Conservation (phyloP, 1,140 invertebrate genomes). For the Meloidogyne chitwoodi region DNA sequence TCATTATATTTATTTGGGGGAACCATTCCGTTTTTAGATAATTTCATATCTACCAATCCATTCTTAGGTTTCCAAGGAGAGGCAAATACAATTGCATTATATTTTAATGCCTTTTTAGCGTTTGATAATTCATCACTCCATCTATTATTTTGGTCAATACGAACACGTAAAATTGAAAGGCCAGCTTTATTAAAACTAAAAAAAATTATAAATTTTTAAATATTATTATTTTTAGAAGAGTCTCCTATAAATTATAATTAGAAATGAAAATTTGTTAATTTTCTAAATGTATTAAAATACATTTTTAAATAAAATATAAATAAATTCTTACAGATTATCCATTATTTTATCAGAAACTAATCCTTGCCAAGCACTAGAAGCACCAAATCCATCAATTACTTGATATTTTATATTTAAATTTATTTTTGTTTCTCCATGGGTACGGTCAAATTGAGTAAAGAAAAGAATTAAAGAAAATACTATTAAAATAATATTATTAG, state of each 20-base stretch:
- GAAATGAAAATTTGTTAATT: too few species aligned
- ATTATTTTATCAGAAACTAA: background rate
- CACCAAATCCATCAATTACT: background rate
- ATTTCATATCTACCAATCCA: background rate
- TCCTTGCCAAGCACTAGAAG: background rate
- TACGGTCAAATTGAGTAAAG: too few species aligned
- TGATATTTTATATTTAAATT: background rate
- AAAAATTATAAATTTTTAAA: background rate
- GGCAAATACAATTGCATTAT: background rate
- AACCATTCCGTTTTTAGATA: background rate
- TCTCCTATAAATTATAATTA: too few species aligned
- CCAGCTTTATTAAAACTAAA: background rate
- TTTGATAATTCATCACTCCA: background rate
- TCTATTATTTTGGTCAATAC: background rate
- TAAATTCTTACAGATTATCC: background rate
- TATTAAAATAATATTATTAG: too few species aligned
- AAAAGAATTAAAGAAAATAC: too few species aligned
- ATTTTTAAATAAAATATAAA: too few species aligned
- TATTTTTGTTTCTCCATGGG: background rate
- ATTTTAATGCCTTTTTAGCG: background rate
- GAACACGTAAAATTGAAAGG: background rate
- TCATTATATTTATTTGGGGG: background rate
- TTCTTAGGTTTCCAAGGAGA: background rate
- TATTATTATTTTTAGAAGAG: background rate
- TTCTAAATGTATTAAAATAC: too few species aligned